These are phyloP conservation scores for Crossaster papposus DNA, from an alignment of 53 echinoderm and acorn worm genomes.

Conservation along the genomic window DNA sequence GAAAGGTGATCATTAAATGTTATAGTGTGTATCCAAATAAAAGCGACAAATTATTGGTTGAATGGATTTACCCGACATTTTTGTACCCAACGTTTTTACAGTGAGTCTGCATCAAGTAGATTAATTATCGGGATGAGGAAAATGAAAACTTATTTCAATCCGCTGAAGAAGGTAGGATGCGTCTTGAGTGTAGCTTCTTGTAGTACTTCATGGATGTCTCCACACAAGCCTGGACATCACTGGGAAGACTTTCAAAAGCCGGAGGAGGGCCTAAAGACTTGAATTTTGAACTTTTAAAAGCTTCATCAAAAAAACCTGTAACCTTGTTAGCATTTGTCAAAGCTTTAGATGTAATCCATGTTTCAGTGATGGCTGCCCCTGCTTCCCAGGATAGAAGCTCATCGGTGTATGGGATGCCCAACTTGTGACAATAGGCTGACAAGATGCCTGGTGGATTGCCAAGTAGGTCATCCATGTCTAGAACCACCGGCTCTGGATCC, in stretches of 20 bases:
- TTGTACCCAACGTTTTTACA: too few relatives aligned
- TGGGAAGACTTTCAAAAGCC: conserved; percentile 32
- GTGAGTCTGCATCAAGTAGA: too few relatives aligned
- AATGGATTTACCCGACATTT: too few relatives aligned
- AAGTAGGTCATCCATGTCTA: conserved; percentile 56
- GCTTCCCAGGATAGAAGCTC: conserved; percentile 51
- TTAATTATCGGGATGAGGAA: too few relatives aligned
- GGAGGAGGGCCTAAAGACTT: conserved; percentile 16
- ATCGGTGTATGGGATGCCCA: conserved; percentile 48
- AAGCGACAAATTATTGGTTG: too few relatives aligned
- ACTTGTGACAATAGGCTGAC: conserved; percentile 43
- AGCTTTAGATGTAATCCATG: conserved; percentile 34
- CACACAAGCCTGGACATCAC: conserved; percentile 39
- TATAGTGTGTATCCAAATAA: too few relatives aligned
- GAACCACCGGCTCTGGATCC: conserved; percentile 27
- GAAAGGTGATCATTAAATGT: too few relatives aligned
- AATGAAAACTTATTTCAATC: not conserved
- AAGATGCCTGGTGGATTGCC: conserved; percentile 39
- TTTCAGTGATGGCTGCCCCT: not conserved
- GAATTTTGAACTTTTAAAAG: conserved; percentile 36
- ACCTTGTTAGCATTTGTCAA: not conserved
- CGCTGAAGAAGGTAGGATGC: conserved; percentile 6
- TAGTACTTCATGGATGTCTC: conserved; percentile 41
- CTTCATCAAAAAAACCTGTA: conserved; percentile 6
- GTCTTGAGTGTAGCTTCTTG: conserved; percentile 29